phyloP scores from a whole-genome alignment of 2,797 vertebrate genomes.

The Cygnus olor region DNA sequence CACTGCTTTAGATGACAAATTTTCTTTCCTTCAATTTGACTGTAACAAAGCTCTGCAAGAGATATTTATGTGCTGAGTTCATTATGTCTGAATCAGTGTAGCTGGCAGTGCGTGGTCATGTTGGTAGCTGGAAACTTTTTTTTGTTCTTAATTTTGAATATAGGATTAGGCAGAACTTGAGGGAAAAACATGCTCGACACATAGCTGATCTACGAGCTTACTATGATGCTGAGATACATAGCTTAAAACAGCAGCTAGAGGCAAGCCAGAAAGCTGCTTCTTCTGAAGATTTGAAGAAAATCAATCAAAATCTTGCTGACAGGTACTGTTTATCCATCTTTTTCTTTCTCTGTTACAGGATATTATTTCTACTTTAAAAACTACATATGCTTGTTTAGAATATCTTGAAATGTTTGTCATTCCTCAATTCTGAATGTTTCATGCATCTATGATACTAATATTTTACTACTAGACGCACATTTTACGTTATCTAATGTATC shows the following conservation, averaged over 20 bases:
- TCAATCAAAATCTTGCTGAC: slow-evolving; percentile 85
- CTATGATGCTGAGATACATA: slow-evolving; percentile 92
- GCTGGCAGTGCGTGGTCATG: not conserved
- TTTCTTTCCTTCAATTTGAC: not conserved
- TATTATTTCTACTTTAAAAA: not conserved
- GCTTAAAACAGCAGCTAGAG: slow-evolving; percentile 87
- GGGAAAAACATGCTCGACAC: slow-evolving; percentile 93
- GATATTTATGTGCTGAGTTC: not conserved
- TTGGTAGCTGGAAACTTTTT: not conserved
- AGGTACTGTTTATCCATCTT: slow-evolving; percentile 78
- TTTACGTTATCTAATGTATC: not conserved
- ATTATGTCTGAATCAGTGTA: not conserved
- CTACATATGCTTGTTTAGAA: not conserved
- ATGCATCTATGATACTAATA: fast-evolving
- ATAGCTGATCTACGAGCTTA: slow-evolving; percentile 92
- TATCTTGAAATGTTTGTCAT: not conserved
- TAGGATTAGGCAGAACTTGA: slow-evolving; percentile 91
- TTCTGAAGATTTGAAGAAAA: slow-evolving; percentile 83
- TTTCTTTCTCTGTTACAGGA: not conserved
- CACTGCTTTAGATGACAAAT: not conserved
- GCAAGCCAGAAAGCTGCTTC: slow-evolving; percentile 78
- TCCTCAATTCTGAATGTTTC: not conserved
- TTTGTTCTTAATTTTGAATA: not conserved
- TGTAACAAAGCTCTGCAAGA: not conserved
- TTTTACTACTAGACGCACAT: not conserved